Conservation (phyloP, 2,113 vertebrate species). For the Lichenostomus cassidix region DNA sequence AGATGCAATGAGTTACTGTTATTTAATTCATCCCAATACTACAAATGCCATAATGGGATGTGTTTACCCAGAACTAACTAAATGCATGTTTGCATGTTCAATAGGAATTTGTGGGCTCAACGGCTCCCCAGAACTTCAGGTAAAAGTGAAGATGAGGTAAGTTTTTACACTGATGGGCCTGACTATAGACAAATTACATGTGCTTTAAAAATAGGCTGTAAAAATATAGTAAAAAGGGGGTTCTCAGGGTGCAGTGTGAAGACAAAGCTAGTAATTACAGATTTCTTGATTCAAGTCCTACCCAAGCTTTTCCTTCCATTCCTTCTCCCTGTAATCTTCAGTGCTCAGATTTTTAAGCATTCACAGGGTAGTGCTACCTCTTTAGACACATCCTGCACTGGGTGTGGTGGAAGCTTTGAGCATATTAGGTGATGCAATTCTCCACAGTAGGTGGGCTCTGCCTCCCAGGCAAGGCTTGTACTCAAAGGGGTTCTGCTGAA, state of each 20-base stretch:
- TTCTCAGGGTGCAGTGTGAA: not conserved
- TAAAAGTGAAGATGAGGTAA: not conserved
- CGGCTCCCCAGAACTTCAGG: not conserved
- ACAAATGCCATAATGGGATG: not conserved
- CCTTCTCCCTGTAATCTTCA: not conserved
- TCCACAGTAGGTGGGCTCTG: not conserved
- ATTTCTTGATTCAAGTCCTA: fast-evolving
- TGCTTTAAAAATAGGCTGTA: not conserved
- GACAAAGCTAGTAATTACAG: not conserved
- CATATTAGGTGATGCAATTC: not conserved
- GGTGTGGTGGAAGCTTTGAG: not conserved
- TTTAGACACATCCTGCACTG: not conserved
- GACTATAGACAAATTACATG: not conserved
- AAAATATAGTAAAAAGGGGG: not conserved
- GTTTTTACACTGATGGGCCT: not conserved
- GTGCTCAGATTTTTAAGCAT: not conserved
- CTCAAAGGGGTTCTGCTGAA: not conserved
- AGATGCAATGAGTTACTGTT: not conserved
- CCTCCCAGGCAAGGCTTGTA: not conserved
- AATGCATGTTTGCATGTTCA: fast-evolving
- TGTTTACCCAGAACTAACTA: not conserved
- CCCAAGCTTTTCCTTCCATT: not conserved
- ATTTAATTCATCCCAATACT: not conserved
- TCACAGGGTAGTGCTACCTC: not conserved
- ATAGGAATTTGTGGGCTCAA: not conserved